Evolutionary conservation across 2,113 vertebrate species (phyloP).

Genomic region (Myotis brandtii): DNA sequence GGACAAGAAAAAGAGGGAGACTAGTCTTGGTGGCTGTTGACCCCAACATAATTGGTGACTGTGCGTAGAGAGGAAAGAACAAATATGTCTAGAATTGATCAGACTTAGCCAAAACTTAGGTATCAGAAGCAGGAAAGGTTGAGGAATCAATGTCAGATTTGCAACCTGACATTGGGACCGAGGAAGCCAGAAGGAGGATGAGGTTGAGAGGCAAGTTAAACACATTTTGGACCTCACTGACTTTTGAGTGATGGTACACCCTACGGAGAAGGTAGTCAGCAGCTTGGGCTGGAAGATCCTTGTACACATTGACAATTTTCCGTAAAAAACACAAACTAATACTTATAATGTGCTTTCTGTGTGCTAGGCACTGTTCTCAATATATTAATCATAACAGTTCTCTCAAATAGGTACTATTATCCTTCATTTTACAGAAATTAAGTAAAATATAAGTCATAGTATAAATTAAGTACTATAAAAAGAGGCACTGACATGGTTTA

Average conservation of each 20-base stretch:
- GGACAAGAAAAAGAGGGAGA: not conserved
- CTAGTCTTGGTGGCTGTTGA: slow-evolving; percentile 1
- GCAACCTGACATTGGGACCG: not conserved
- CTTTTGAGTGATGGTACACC: not conserved
- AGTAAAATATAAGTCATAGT: not conserved
- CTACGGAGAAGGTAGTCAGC: not conserved
- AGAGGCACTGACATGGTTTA: not conserved
- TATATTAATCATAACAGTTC: not conserved
- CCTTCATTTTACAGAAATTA: not conserved
- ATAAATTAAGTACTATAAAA: not conserved
- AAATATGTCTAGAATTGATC: not conserved
- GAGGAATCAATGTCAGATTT: not conserved
- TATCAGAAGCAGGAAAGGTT: not conserved
- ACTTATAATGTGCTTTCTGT: not conserved
- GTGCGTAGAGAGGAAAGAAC: not conserved
- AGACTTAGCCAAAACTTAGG: not conserved
- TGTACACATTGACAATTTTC: not conserved
- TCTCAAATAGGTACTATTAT: not conserved
- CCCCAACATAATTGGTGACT: not conserved
- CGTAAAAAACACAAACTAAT: slow-evolving; percentile 31
- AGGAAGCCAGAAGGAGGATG: not conserved
- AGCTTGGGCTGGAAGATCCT: slow-evolving; percentile 2
- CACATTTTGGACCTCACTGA: not conserved
- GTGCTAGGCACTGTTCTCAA: not conserved
- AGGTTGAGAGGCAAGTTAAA: not conserved